Conservation (phyloP, 2,797 vertebrate species). For the Holocentrus rufus region DNA sequence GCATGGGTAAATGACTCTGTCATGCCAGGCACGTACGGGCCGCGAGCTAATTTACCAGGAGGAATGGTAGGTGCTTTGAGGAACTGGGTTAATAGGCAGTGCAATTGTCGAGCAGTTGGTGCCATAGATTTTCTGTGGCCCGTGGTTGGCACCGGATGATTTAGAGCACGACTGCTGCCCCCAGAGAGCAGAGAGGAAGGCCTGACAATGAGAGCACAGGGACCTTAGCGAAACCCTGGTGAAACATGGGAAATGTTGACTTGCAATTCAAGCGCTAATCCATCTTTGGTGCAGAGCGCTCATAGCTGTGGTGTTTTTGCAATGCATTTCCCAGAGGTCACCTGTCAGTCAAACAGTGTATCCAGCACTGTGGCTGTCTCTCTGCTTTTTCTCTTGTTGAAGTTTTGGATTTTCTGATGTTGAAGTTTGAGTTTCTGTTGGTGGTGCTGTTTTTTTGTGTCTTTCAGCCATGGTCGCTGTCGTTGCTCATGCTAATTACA, state of each 20-base stretch:
- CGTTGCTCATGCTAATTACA: too few relatives aligned
- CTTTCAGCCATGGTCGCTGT: not conserved
- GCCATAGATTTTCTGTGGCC: conserved; percentile 30
- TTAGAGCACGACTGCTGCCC: conserved; percentile 15
- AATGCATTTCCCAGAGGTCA: not conserved
- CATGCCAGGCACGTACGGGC: conserved; percentile 37
- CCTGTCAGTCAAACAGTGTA: not conserved
- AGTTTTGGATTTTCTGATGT: not conserved
- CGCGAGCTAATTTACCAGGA: conserved; percentile 49
- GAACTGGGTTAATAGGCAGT: conserved; percentile 70
- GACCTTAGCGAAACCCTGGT: not conserved
- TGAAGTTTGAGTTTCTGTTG: not conserved
- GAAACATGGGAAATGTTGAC: conserved; percentile 18
- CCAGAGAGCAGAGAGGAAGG: conserved; percentile 16
- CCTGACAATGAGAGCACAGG: not conserved
- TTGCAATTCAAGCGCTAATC: not conserved
- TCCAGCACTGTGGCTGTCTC: not conserved
- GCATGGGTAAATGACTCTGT: conserved; percentile 49
- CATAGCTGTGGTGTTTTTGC: not conserved
- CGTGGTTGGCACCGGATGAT: conserved; percentile 17
- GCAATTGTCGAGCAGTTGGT: conserved; percentile 33
- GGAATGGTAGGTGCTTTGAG: conserved; percentile 43
- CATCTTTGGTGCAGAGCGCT: not conserved
- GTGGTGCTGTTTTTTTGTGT: not conserved
- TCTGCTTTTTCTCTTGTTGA: not conserved